Evolutionary conservation across 2,113 vertebrate species (phyloP).

Genomic region (Mesoclemmys tuberculata): DNA sequence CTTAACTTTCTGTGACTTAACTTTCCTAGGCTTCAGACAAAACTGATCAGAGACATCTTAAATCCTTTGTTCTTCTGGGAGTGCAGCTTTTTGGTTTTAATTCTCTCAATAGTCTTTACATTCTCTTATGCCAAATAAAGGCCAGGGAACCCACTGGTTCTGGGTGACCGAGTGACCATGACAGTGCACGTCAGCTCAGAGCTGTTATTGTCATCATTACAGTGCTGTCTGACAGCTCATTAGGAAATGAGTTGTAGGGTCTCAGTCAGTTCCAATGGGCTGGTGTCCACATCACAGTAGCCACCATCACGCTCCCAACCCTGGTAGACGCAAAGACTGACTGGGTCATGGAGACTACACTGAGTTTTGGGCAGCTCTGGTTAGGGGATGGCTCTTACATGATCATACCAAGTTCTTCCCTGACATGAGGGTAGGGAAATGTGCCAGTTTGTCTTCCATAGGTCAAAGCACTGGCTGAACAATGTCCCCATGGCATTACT

Average conservation of each 20-base stretch:
- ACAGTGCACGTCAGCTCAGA: conserved; percentile 4
- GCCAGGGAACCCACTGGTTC: conserved; percentile 37
- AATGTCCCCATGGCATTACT: background rate
- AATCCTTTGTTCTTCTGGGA: conserved; percentile 67
- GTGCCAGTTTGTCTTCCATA: rapidly evolving
- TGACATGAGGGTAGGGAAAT: background rate
- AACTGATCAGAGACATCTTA: conserved; percentile 58
- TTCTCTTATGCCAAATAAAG: conserved; percentile 64
- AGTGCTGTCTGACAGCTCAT: background rate
- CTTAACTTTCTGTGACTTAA: conserved; percentile 66
- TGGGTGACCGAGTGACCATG: background rate
- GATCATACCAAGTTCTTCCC: rapidly evolving
- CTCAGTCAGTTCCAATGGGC: background rate
- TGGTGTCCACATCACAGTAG: background rate
- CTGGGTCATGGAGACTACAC: background rate
- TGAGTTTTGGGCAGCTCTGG: background rate
- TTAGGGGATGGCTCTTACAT: background rate
- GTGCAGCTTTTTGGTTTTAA: conserved; percentile 52
- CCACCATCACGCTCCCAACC: background rate
- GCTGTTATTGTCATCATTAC: background rate
- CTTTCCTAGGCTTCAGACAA: conserved; percentile 61
- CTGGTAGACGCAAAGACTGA: background rate
- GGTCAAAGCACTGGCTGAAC: too few species aligned
- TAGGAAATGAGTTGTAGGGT: background rate
- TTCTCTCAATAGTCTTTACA: conserved; percentile 52